Conservation (phyloP, 2,797 vertebrate genomes). For the Eurystomus glaucurus region DNA sequence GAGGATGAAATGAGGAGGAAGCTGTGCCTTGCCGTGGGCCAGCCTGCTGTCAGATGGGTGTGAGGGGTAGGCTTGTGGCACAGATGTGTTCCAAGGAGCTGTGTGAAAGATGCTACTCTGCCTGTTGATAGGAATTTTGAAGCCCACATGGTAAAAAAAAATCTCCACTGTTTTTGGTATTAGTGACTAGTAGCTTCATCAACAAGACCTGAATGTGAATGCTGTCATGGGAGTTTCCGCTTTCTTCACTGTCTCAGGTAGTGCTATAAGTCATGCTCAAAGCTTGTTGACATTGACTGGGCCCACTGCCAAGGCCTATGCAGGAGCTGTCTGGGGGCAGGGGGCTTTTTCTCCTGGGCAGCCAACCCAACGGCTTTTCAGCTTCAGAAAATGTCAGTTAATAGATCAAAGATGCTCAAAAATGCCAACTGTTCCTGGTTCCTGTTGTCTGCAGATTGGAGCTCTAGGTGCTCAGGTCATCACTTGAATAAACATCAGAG, state of each 20-base stretch:
- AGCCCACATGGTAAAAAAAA: not conserved
- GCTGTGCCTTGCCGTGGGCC: not conserved
- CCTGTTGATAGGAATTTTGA: slow-evolving; percentile 23
- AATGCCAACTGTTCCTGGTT: not conserved
- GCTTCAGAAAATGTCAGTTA: slow-evolving; percentile 49
- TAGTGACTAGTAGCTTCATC: slow-evolving; percentile 39
- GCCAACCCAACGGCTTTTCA: slow-evolving; percentile 28
- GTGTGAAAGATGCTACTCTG: not conserved
- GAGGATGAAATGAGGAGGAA: slow-evolving; percentile 63
- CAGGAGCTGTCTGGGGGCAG: not conserved
- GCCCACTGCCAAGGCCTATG: slow-evolving; percentile 26
- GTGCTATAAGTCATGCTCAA: not conserved
- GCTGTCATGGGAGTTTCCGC: slow-evolving; percentile 35
- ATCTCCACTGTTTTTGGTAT: slow-evolving; percentile 29
- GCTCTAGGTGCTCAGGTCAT: not conserved
- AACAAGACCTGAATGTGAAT: slow-evolving; percentile 45
- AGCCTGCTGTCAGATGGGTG: slow-evolving; percentile 49
- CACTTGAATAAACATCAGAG: slow-evolving; percentile 19
- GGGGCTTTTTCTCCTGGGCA: not conserved
- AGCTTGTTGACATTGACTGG: not conserved
- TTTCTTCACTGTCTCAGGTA: slow-evolving; percentile 22
- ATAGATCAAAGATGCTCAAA: slow-evolving; percentile 20
- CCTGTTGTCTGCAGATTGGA: not conserved
- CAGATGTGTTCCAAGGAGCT: not conserved
- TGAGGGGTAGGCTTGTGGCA: slow-evolving; percentile 27